Evolutionary conservation across 2,888 invertebrate species (phyloP), one percentile per base, ranked within the genome.

Genomic region (Euclidia mi): DNA sequence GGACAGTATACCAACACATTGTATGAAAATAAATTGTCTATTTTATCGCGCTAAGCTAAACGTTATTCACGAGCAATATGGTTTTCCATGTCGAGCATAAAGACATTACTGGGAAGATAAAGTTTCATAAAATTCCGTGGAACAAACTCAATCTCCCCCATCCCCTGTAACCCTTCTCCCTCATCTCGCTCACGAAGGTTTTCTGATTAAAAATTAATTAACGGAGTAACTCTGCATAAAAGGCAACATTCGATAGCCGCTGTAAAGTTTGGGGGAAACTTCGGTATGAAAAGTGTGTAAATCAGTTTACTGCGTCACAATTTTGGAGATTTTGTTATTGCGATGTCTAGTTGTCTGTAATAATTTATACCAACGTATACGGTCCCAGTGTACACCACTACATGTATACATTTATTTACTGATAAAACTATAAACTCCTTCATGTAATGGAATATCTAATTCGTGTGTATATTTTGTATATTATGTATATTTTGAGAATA

Each of bases 161-260:
- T 34, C 64, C 60, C 45, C 52, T 28, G 38, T 40, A 17, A 35
- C 11, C 38, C 17, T 11, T 3, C 40, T 43, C 35, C 49, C 29
- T 10, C 41, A 37, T 40, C 41, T 56, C 48, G 55, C 53, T 62
- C 56, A 56, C 58, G 59, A 59, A 69, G 67, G 71, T 81, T 81
- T 80, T 81, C 70, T 87, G 87, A 90, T 90, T 89, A 89, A 90
- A 89, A 88, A 87, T 87, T 90, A 89, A 90, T 89, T 85, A 88
- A 84, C 77, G 65, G 73, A 67, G 73, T 80, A 65, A 65, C 55
- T 62, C 65, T 43, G 45, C 58, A 56, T 72, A 72, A 79, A 76
- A 73, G 75, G 78, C 77, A 73, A 76, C 78, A 79, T 82, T 65
- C 43, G 65, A 78, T 74, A 63, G 68, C 71, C 62, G 41, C 28